A percentile compares a stretch with the other conserved stretches of the same genome.
These are phyloP conservation scores for Telmatochromis sp. DNA, from an alignment of 2,113 vertebrate species.

Conservation along the genomic window DNA sequence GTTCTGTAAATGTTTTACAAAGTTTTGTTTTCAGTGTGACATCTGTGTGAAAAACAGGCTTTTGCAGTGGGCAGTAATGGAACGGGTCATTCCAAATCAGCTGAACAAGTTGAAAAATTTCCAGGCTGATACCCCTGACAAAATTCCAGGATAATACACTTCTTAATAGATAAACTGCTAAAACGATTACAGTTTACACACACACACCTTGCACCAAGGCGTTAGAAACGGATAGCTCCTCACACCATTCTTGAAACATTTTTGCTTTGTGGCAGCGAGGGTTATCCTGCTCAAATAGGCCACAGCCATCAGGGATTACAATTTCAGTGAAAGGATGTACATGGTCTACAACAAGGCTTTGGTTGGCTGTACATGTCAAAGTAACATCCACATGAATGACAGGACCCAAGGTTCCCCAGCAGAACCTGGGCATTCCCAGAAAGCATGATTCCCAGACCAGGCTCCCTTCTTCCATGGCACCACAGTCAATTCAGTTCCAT, in stretches of 20 bases:
- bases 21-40: background rate
- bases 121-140: no score
- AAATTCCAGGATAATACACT: background rate
- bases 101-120: background rate
- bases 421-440: background rate
- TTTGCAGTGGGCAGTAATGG: background rate
- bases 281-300: background rate
- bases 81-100: background rate
- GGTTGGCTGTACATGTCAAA: background rate
- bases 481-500: background rate
- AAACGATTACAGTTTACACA: background rate
- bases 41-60: background rate
- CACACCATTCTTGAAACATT: background rate
- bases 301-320: background rate
- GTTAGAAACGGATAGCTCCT: accelerated
- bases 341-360: background rate
- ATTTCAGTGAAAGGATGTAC: background rate
- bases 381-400: background rate
- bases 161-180: background rate
- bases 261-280: background rate
- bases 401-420: background rate
- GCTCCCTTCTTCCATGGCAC: background rate
- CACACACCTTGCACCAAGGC: background rate
- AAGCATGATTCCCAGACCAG: background rate
- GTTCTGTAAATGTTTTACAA: background rate